phyloP scores from a whole-genome alignment of 2,888 invertebrate genomes.

The Micropterix aruncella region DNA sequence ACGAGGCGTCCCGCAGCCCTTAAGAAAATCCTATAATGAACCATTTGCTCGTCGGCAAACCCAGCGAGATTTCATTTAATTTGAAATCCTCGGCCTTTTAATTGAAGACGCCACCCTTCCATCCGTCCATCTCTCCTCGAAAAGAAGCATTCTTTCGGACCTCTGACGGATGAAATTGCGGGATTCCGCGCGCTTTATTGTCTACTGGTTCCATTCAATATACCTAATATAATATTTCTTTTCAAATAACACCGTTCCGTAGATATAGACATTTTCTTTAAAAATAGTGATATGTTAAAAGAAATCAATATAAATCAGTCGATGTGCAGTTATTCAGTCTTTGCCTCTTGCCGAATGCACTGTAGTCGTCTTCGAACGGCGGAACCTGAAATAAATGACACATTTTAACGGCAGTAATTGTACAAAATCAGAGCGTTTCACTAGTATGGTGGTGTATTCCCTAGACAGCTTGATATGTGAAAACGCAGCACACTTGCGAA shows the following conservation, averaged over 20 bases:
- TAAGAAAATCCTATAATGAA: not conserved
- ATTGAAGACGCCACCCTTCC: not conserved
- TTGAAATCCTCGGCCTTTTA: not conserved
- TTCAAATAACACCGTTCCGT: too few relatives aligned
- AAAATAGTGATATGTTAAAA: not conserved
- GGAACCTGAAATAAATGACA: not conserved
- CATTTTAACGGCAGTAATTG: not conserved
- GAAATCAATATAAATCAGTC: not conserved
- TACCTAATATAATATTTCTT: too few relatives aligned
- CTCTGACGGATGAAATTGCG: too few relatives aligned
- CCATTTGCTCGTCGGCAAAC: not conserved
- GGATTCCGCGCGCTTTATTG: too few relatives aligned
- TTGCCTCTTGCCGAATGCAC: not conserved
- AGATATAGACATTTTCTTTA: not conserved
- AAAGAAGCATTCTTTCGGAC: too few relatives aligned
- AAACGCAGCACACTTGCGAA: too few relatives aligned
- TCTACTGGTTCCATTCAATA: too few relatives aligned
- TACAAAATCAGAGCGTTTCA: too few relatives aligned
- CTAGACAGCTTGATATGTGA: too few relatives aligned
- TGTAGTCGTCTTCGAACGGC: not conserved
- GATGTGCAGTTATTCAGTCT: not conserved
- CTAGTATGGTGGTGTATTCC: too few relatives aligned
- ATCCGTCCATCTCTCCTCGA: not conserved
- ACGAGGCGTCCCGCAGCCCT: not conserved
- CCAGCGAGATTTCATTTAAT: not conserved